phyloP scores from a whole-genome alignment of 2,797 vertebrate genomes.

The Nothura maculosa region DNA sequence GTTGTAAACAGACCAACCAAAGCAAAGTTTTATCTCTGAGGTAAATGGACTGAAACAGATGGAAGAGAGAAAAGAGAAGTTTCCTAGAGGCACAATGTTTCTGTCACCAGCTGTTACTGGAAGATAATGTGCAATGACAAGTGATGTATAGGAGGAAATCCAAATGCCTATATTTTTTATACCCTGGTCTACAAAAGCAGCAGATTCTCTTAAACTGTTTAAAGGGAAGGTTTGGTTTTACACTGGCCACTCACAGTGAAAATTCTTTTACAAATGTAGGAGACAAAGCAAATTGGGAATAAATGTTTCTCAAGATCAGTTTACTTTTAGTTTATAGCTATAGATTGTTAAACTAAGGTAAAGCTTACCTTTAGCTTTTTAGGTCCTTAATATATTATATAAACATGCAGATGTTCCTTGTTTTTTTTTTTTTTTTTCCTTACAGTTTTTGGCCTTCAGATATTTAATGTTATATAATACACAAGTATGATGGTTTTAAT shows the following conservation, averaged over 20 bases:
- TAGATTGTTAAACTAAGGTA: neutral
- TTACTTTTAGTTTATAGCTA: neutral
- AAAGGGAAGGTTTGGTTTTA: slow-evolving; percentile 12
- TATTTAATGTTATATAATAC: neutral
- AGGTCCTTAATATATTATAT: neutral
- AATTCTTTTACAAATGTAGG: neutral
- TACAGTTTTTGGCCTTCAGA: neutral
- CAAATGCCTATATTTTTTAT: neutral
- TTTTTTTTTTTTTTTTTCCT: neutral
- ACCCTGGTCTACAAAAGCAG: neutral
- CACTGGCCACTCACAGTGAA: neutral
- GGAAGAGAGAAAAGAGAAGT: slow-evolving; percentile 66
- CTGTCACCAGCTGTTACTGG: slow-evolving; percentile 78
- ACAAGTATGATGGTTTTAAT: neutral
- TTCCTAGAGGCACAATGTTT: slow-evolving; percentile 73
- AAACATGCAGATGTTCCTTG: neutral
- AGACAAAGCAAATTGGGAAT: neutral
- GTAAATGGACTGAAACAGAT: slow-evolving; percentile 83
- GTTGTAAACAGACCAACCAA: slow-evolving; percentile 36
- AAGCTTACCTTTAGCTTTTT: neutral
- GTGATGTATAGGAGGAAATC: slow-evolving; percentile 63
- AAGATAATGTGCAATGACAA: slow-evolving; percentile 78
- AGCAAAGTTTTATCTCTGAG: slow-evolving; percentile 73
- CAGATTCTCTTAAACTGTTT: neutral
- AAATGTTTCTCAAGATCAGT: neutral